These are phyloP conservation scores for Austrofundulus limnaeus DNA, from an alignment of 2,113 vertebrate species.

Conservation along the genomic window DNA sequence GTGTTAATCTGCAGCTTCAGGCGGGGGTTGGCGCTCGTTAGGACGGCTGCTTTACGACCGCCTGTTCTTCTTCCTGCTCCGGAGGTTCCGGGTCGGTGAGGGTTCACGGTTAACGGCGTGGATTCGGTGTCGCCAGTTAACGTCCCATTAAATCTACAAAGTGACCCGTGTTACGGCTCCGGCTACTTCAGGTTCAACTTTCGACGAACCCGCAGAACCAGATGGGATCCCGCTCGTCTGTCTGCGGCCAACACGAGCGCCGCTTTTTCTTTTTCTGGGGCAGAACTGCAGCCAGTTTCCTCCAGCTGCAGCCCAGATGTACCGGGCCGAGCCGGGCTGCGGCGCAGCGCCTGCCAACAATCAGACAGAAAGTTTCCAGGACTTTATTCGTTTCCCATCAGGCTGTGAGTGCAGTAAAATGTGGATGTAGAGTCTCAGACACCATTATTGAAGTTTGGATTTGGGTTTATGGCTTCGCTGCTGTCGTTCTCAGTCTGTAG, in stretches of 20 bases:
- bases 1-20: slow-evolving; percentile 41
- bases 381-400: slow-evolving; percentile 24
- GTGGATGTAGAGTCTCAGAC: slow-evolving; percentile 27
- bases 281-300: slow-evolving; percentile 3
- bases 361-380: slow-evolving; percentile 31
- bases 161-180: slow-evolving; percentile 33
- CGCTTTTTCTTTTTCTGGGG: slow-evolving; percentile 10
- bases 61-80: slow-evolving; percentile 28
- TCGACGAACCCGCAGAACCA: slow-evolving; percentile 29
- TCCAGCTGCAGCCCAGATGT: slow-evolving; percentile 4
- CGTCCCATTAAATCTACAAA: slow-evolving; percentile 40
- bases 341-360: slow-evolving; percentile 26
- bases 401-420: slow-evolving; percentile 13
- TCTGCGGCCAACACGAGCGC: not conserved
- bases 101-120: slow-evolving; percentile 36
- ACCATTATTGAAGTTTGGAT: slow-evolving; percentile 36
- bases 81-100: slow-evolving; percentile 36
- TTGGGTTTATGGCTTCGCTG: slow-evolving; percentile 24
- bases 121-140: slow-evolving; percentile 49
- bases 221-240: slow-evolving; percentile 15
- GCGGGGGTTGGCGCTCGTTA: not conserved
- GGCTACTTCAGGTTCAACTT: slow-evolving; percentile 35
- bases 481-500: slow-evolving; percentile 27
- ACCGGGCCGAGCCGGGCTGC: slow-evolving; percentile 1
- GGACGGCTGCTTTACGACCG: slow-evolving; percentile 38